Evolutionary conservation across 2,113 vertebrate genomes (phyloP), one percentile per base, ranked within the genome.

Genomic region (Thalassarche chlororhynchos): DNA sequence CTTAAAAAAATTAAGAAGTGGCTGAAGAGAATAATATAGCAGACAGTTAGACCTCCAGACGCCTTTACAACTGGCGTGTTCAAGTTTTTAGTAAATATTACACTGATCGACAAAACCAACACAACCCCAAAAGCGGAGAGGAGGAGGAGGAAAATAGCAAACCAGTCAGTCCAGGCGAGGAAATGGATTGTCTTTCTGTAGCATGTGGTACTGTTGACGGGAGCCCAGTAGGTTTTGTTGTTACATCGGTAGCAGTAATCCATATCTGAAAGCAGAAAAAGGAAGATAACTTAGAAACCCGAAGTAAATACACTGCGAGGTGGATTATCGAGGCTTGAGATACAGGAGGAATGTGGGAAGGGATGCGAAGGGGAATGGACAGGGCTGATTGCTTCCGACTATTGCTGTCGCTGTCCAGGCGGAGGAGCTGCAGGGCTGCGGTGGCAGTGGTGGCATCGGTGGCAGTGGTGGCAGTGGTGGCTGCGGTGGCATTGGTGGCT

Each of bases 31-130:
- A 99, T 99, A 65, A 99, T 87, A 5, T 99, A 99, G 97, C 98
- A 99, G 69, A 99, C 93, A 2, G 87, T 83, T 29, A 98, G 96
- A 25, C 99, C 99, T 11, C 99, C 98, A 0, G 99, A 99, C 0
- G 99, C 99, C 66, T 98, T 99, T 52, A 99, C 99, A 1, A 99
- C 97, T 0, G 99, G 99, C 0, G 99, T 99, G 74, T 98, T 83
- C 55, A 98, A 89, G 52, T 99, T 98, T 95, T 97, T 98, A 21
- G 99, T 97, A 92, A 99, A 99, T 92, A 99, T 98, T 44, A 98
- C 84, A 5, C 98, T 98, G 64, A 99, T 92, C 8, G 97, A 92
- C 71, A 99, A 89, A 87, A 98, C 95, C 79, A 99, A 72, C 32
- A 98, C 5, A 65, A 99, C 93, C 14, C 99, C 99, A 23, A 99